These are phyloP conservation scores for Donacobius atricapilla DNA, from an alignment of 2,113 vertebrate species.

Conservation along the genomic window DNA sequence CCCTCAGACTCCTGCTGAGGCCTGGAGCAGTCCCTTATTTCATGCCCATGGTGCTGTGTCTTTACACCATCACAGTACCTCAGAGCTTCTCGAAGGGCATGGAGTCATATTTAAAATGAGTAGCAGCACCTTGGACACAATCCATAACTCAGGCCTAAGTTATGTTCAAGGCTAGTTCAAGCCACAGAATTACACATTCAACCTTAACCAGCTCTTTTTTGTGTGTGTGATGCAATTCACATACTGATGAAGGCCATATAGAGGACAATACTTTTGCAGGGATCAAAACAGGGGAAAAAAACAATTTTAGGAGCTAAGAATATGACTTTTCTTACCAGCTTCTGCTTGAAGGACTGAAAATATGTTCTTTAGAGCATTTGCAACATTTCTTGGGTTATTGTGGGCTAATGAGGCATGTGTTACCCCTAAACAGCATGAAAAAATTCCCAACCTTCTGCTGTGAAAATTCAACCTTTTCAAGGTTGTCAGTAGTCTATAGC, in stretches of 20 bases:
- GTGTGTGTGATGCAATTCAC: neutral
- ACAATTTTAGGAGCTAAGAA: neutral
- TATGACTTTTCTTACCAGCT: neutral
- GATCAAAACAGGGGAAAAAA: neutral
- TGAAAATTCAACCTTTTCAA: neutral
- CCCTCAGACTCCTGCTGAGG: neutral
- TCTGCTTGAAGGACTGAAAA: neutral
- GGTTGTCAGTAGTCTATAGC: neutral
- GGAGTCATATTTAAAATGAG: neutral
- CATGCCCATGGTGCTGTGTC: neutral
- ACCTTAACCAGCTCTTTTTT: neutral
- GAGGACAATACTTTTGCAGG: neutral
- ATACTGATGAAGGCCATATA: neutral
- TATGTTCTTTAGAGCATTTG: neutral
- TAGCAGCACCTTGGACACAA: neutral
- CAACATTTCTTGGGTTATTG: neutral
- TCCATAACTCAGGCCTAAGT: neutral
- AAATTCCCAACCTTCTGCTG: neutral
- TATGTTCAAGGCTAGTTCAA: neutral
- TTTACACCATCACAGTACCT: neutral
- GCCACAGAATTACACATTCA: neutral
- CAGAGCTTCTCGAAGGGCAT: neutral
- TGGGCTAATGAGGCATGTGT: neutral
- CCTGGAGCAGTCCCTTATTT: neutral
- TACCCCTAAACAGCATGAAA: neutral